Base-by-base conservation (phyloP, 2,888 invertebrate species). In the Mamestra brassicae region DNA sequence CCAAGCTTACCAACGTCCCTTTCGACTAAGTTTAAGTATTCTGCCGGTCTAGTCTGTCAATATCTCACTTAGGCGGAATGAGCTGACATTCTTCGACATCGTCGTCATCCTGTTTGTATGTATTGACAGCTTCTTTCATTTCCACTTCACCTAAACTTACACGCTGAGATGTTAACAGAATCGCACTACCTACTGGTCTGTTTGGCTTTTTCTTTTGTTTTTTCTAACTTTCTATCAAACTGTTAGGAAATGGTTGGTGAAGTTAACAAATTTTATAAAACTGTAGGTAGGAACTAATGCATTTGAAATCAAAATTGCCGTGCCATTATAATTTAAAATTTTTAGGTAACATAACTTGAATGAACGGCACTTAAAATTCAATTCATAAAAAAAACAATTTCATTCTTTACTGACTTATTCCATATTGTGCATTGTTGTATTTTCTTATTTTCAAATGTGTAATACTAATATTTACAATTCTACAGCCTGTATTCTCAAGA, bases 211-310 rank as follows among this genome's bases (percentile, higher is more conserved):
- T 13, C 13, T 13, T 15, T 47, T 4, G 13, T 47, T 58, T 34
- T 57, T 58, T 36, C n/a, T 26, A 13, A 42, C 1, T 55, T 42
- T 34, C 6, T 26, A 6, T 57, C 6, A 42, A 15, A 42, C 17
- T 67, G 17, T 55, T 55, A 57, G 11, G 2, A 6, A 45, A 55
- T 42, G 15, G 26, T 57, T 67, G 60, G n/a, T 26, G 34, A 55
- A 67, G 26, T 45, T 57, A 45, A 45, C 17, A 67, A 67, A 57
- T 42, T 67, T 34, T 57, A 57, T 45, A 4, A 57, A 45, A 57
- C 11, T 45, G 26, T 10, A 42, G 11, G 11, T 36, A 5, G 8
- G 10, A 38, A 38, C 8, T 26, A 15, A 38, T 26, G 7, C 15
- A 42, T 26, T 26, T 55, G 0, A 26, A 34, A 5, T 6, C 1